phyloP scores from a whole-genome alignment of 1,140 invertebrate species.

The Phymorhynchus buccinoides region DNA sequence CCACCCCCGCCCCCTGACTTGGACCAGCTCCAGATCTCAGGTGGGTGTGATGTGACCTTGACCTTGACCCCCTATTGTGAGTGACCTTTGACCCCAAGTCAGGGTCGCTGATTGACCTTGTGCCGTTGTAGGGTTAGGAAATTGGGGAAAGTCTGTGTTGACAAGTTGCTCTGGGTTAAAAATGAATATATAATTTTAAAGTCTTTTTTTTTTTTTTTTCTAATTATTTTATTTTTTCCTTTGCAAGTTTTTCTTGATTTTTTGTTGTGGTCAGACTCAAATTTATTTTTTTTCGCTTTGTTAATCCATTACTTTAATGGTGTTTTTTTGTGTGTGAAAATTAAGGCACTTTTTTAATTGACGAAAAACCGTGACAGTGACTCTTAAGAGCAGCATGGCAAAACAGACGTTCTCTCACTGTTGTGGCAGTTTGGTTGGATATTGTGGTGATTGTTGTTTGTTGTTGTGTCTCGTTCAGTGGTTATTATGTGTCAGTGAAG shows the following conservation, averaged over 20 bases:
- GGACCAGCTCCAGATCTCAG: conserved; percentile 80
- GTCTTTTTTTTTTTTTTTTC: neutral
- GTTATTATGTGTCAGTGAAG: too few relatives aligned
- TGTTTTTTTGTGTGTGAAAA: too few relatives aligned
- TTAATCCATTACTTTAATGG: neutral
- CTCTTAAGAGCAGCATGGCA: neutral
- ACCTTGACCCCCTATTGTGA: neutral
- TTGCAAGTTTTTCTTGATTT: too few relatives aligned
- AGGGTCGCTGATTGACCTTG: too few relatives aligned
- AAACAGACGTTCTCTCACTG: neutral
- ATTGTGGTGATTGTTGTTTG: neutral
- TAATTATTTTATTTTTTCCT: neutral
- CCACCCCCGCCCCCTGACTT: conserved; percentile 82
- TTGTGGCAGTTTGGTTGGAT: neutral
- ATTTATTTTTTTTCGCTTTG: neutral
- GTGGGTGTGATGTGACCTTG: too few relatives aligned
- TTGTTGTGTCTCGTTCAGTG: neutral
- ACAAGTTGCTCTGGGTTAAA: neutral
- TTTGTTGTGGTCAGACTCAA: neutral
- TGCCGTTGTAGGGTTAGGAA: too few relatives aligned
- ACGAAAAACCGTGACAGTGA: neutral
- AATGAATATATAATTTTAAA: neutral
- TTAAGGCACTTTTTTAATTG: too few relatives aligned
- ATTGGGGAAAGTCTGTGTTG: neutral
- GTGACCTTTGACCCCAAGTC: neutral